Percentiles rank a stretch among this genome's conserved stretches.
Conservation (phyloP, 2,797 vertebrate genomes). For the Tamandua tetradactyla region DNA sequence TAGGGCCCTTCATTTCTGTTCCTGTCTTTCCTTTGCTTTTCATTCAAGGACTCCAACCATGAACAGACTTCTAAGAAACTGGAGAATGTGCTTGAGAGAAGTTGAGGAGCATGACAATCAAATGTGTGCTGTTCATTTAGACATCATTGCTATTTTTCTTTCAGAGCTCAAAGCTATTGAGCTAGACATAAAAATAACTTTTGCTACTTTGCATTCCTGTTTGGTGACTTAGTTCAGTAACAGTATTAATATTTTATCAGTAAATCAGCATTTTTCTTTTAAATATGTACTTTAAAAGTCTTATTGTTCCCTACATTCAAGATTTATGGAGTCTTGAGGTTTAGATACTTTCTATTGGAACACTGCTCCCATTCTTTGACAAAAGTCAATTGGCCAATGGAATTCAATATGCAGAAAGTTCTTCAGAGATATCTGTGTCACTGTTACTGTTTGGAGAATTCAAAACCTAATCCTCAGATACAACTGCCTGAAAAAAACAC, state of each 20-base stretch:
- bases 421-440: not conserved
- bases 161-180: conserved; percentile 4
- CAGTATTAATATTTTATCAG: conserved; percentile 70
- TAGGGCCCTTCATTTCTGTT: not conserved
- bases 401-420: not conserved
- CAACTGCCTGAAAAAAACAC: not conserved
- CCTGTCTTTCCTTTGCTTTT: not conserved
- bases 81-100: not conserved
- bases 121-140: not conserved
- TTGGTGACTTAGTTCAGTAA: conserved; percentile 68
- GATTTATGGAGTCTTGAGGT: conserved; percentile 52
- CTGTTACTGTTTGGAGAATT: not conserved
- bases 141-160: not conserved
- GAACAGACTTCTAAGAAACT: not conserved
- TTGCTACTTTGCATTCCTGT: conserved; percentile 56
- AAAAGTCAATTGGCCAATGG: conserved; percentile 26
- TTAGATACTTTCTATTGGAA: conserved; percentile 13
- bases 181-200: conserved; percentile 32
- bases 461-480: not conserved
- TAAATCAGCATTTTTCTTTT: conserved; percentile 68
- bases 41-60: not conserved
- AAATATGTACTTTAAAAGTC: conserved; percentile 56
- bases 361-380: not conserved
- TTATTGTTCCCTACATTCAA: not conserved
- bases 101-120: not conserved